These are phyloP conservation scores for Drosophila aff. DNA, from an alignment of 1,140 invertebrate species.

Conservation along the genomic window DNA sequence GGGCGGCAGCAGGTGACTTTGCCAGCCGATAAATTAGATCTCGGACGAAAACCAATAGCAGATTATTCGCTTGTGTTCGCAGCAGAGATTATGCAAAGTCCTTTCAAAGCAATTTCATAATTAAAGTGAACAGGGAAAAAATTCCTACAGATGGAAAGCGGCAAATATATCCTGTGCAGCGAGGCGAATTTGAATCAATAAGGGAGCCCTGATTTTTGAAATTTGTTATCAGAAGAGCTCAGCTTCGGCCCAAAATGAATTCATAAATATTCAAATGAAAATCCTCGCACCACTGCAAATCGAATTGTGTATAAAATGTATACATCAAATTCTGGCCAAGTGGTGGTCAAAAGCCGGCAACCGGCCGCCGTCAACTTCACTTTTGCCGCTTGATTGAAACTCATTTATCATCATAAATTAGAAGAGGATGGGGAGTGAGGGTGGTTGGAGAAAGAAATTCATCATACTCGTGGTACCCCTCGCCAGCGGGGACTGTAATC, in stretches of 20 bases:
- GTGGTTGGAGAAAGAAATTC: constrained; percentile 56
- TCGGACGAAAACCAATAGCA: constrained; percentile 15
- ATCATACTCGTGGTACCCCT: constrained; percentile 51
- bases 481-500: constrained; percentile 55
- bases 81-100: constrained; percentile 40
- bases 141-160: background rate
- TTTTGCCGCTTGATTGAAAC: constrained; percentile 84
- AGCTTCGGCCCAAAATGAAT: constrained; percentile 29
- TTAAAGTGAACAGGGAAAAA: constrained; percentile 9
- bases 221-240: constrained; percentile 19
- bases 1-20: constrained; percentile 9
- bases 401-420: constrained; percentile 85
- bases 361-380: constrained; percentile 65
- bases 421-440: background rate
- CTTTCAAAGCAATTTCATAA: constrained; percentile 21
- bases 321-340: constrained; percentile 58
- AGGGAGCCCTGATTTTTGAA: constrained; percentile 20
- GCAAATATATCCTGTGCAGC: background rate
- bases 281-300: constrained; percentile 60
- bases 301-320: constrained; percentile 76
- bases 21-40: constrained; percentile 30
- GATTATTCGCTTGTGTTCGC: constrained; percentile 21
- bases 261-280: constrained; percentile 81
- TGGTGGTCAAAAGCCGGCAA: constrained; percentile 47
- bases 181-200: constrained; percentile 28